Conservation (phyloP, 2,888 invertebrate genomes). For the Diaphora mendica region DNA sequence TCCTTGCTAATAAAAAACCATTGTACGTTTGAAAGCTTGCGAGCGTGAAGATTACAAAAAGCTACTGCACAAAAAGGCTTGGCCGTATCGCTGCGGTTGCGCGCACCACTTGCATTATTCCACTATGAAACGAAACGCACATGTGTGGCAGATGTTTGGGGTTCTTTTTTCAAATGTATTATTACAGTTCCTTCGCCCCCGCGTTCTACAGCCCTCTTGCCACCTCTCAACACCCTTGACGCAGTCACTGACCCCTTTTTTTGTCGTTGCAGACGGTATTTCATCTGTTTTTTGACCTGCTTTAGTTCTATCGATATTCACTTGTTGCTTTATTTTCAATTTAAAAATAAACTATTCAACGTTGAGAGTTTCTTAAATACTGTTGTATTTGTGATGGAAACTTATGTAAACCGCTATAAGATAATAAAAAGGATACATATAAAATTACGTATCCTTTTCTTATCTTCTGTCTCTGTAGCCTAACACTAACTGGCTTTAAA, state of each 20-base stretch:
- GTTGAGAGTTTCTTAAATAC: slow-evolving; percentile 24
- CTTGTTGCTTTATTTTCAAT: slow-evolving; percentile 44
- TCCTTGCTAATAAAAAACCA: slow-evolving; percentile 74
- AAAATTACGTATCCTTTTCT: slow-evolving; percentile 21
- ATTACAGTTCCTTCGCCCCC: slow-evolving; percentile 70
- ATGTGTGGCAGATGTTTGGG: slow-evolving; percentile 85
- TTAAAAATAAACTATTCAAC: slow-evolving; percentile 37
- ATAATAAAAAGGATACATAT: not conserved
- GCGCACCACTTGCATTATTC: slow-evolving; percentile 81
- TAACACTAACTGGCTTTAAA: slow-evolving; percentile 57
- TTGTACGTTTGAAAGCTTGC: slow-evolving; percentile 79
- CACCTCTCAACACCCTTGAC: slow-evolving; percentile 64
- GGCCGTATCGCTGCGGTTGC: slow-evolving; percentile 73
- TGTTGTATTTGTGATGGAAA: slow-evolving; percentile 25
- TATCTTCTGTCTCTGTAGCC: slow-evolving; percentile 21
- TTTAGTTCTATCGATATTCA: slow-evolving; percentile 52
- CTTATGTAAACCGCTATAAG: slow-evolving; percentile 6
- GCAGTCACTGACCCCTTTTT: slow-evolving; percentile 82
- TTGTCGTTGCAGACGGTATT: slow-evolving; percentile 67
- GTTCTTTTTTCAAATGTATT: slow-evolving; percentile 82
- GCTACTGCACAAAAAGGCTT: slow-evolving; percentile 77
- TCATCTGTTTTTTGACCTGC: slow-evolving; percentile 77
- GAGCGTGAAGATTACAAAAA: slow-evolving; percentile 81
- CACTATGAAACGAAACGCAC: slow-evolving; percentile 78
- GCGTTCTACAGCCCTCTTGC: slow-evolving; percentile 47